phyloP scores from a whole-genome alignment of 1,140 invertebrate species.

The Drosophila sechellia region DNA sequence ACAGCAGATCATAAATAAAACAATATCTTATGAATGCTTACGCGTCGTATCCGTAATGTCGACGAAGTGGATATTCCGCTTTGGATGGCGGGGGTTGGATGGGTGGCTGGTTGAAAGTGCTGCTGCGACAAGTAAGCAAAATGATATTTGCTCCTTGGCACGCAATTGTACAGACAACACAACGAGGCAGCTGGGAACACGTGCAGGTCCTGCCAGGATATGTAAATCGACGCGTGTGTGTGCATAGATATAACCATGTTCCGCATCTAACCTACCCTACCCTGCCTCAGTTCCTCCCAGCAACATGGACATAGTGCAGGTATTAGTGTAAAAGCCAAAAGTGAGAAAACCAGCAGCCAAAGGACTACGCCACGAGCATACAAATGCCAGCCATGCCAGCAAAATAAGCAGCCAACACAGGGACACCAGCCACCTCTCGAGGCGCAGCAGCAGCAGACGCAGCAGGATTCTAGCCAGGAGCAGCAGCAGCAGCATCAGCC shows the following conservation, averaged over 20 bases:
- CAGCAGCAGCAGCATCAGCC: conserved; percentile 15
- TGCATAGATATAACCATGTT: conserved; percentile 49
- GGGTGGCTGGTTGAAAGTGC: background rate
- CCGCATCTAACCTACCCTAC: background rate
- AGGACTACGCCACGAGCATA: conserved; percentile 59
- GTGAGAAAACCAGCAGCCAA: conserved; percentile 11
- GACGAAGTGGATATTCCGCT: conserved; percentile 3
- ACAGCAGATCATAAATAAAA: conserved; percentile 78
- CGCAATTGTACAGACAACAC: conserved; percentile 30
- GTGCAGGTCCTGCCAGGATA: conserved; percentile 52
- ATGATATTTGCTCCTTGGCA: conserved; percentile 67
- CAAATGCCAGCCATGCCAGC: conserved; percentile 55
- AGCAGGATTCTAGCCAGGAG: conserved; percentile 1
- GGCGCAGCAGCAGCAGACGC: conserved; percentile 15
- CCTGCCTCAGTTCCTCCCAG: conserved; percentile 22
- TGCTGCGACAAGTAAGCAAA: conserved; percentile 43
- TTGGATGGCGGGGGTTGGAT: background rate
- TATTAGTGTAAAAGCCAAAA: conserved; percentile 52
- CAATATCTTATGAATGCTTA: conserved; percentile 76
- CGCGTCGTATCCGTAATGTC: conserved; percentile 8
- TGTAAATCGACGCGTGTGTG: conserved; percentile 43
- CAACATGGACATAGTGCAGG: conserved; percentile 61
- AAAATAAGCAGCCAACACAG: conserved; percentile 31
- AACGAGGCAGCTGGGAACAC: conserved; percentile 30
- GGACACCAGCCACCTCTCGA: conserved; percentile 8